Evolutionary conservation across 2,797 vertebrate genomes (phyloP).

Genomic region (Potorous gilbertii): DNA sequence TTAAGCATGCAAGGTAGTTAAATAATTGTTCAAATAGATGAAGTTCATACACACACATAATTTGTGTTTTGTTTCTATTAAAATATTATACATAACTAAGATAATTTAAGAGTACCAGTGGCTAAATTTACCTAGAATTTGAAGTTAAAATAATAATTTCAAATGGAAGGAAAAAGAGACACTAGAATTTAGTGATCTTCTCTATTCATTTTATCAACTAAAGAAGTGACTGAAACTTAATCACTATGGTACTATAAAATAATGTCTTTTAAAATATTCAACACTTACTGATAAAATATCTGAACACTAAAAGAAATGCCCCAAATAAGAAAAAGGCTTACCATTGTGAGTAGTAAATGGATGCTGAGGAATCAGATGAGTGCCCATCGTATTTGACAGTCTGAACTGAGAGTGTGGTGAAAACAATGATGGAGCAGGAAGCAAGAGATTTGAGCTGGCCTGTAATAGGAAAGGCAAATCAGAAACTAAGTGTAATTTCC

Average conservation of each 20-base stretch:
- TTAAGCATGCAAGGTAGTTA: conserved; percentile 12
- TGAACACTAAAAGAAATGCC: conserved; percentile 46
- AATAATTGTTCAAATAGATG: not conserved
- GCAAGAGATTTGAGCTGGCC: conserved; percentile 86
- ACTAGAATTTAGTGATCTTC: not conserved
- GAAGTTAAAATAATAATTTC: conserved; percentile 28
- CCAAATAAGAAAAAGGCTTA: conserved; percentile 81
- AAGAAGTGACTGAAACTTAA: not conserved
- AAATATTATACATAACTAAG: conserved; percentile 33
- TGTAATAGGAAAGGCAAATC: conserved; percentile 87
- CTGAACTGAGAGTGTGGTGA: conserved; percentile 90
- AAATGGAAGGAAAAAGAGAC: conserved; percentile 20
- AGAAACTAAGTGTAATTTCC: conserved; percentile 83
- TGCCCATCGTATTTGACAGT: conserved; percentile 80
- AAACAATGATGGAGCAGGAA: conserved; percentile 88
- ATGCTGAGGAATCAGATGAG: conserved; percentile 85
- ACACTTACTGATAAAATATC: not conserved
- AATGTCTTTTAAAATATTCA: not conserved
- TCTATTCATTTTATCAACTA: not conserved
- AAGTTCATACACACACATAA: conserved; percentile 31
- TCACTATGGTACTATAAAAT: not conserved
- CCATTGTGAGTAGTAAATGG: conserved; percentile 82
- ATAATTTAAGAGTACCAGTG: conserved; percentile 49
- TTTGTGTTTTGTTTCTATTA: conserved; percentile 7
- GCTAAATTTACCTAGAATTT: conserved; percentile 44